A percentile compares a stretch with the other conserved stretches of the same genome.
These are phyloP conservation scores for Bovichtus variegatus DNA, from an alignment of 2,797 vertebrate genomes.

Conservation along the genomic window DNA sequence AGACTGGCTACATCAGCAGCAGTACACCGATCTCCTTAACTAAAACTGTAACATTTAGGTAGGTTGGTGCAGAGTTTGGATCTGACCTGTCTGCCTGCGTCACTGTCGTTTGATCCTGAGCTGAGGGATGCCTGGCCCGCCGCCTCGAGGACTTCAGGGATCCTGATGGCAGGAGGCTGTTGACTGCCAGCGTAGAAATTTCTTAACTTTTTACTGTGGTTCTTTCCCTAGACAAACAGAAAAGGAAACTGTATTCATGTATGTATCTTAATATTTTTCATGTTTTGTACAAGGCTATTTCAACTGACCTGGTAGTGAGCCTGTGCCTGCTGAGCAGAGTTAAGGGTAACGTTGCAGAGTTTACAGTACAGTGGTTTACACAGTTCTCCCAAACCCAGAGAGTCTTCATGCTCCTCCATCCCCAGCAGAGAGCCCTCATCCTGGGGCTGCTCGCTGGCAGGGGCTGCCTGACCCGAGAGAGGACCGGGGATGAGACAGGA, in stretches of 20 bases:
- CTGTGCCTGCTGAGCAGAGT: slow-evolving; percentile 97
- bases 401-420: slow-evolving; percentile 90
- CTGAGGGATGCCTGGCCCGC: slow-evolving; percentile 83
- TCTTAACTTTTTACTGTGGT: slow-evolving; percentile 97
- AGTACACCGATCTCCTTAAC: slow-evolving; percentile 37
- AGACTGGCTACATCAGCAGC: slow-evolving; percentile 44
- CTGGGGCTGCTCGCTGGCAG: slow-evolving; percentile 79
- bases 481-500: slow-evolving; percentile 60
- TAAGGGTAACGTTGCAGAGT: slow-evolving; percentile 98
- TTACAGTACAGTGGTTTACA: slow-evolving; percentile 98
- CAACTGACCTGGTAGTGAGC: slow-evolving; percentile 97
- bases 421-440: slow-evolving; percentile 88
- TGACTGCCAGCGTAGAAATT: slow-evolving; percentile 98
- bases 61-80: slow-evolving; percentile 10
- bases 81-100: slow-evolving; percentile 80
- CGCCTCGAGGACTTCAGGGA: slow-evolving; percentile 88
- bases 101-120: slow-evolving; percentile 84
- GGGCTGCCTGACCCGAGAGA: slow-evolving; percentile 75
- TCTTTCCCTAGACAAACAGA: slow-evolving; percentile 90
- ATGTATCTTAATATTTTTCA: neutral
- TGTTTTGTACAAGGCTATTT: neutral
- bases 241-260: neutral
- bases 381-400: slow-evolving; percentile 93
- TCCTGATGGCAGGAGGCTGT: slow-evolving; percentile 92
- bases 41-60: slow-evolving; percentile 32